These are phyloP conservation scores for Silurus asotus DNA, from an alignment of 2,113 vertebrate species.

Conservation along the genomic window DNA sequence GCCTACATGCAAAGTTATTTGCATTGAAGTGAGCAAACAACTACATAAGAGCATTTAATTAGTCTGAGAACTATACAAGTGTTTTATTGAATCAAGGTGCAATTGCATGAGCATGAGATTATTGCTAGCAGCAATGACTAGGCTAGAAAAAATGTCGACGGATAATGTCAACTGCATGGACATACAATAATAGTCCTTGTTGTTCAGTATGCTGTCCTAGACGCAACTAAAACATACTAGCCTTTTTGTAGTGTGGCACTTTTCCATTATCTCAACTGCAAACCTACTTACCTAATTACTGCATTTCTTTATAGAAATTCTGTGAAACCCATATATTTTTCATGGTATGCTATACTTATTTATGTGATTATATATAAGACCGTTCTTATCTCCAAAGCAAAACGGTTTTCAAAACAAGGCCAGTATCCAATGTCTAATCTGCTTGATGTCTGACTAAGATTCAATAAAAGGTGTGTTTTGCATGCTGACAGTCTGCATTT, in stretches of 20 bases:
- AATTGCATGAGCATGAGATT: not conserved
- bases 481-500: constrained; percentile 80
- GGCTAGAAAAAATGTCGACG: not conserved
- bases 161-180: not conserved
- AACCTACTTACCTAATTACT: not conserved
- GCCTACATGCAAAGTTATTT: not conserved
- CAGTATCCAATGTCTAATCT: constrained; percentile 41
- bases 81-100: not conserved
- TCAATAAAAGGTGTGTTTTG: constrained; percentile 57
- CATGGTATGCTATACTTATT: not conserved
- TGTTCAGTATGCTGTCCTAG: not conserved
- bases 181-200: not conserved
- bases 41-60: not conserved
- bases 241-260: not conserved
- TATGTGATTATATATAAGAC: not conserved
- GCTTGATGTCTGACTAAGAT: constrained; percentile 55
- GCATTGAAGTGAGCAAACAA: not conserved
- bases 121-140: not conserved
- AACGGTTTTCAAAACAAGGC: constrained; percentile 44
- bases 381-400: not conserved
- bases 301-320: not conserved
- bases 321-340: not conserved
- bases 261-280: not conserved
- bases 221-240: not conserved
- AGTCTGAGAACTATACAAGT: not conserved